These are phyloP conservation scores for Luscinia megarhynchos DNA, from an alignment of 2,797 vertebrate species.

Conservation along the genomic window DNA sequence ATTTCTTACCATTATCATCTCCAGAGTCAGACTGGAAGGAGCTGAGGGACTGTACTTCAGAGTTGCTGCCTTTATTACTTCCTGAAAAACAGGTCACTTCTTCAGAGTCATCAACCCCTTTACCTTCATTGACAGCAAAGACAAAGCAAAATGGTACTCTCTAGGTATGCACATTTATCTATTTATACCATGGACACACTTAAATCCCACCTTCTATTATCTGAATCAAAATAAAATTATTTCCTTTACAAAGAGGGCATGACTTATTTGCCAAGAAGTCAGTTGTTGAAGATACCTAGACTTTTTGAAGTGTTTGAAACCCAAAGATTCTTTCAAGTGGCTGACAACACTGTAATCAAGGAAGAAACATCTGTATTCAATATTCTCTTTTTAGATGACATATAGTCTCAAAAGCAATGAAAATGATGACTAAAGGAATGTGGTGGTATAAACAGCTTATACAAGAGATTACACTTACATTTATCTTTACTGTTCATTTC, in stretches of 20 bases:
- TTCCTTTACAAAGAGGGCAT: conserved; percentile 26
- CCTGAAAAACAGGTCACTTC: conserved; percentile 93
- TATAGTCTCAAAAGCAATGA: conserved; percentile 1
- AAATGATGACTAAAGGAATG: conserved; percentile 59
- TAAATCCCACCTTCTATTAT: not conserved
- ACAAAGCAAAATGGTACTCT: conserved; percentile 66
- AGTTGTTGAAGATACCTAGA: conserved; percentile 48
- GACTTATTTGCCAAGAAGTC: conserved; percentile 26
- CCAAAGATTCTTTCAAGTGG: conserved; percentile 46
- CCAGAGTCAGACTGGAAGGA: conserved; percentile 97
- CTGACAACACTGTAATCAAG: conserved; percentile 34
- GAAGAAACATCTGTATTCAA: conserved; percentile 13
- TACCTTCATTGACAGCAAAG: conserved; percentile 80
- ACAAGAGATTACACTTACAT: conserved; percentile 53
- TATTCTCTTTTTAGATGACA: conserved; percentile 26
- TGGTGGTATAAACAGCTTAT: conserved; percentile 63
- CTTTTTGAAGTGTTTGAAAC: not conserved
- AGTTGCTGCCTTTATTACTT: conserved; percentile 95
- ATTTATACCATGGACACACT: not conserved
- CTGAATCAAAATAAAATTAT: conserved; percentile 37
- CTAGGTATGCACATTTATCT: not conserved
- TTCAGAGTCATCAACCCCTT: conserved; percentile 89
- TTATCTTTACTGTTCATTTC: conserved; percentile 44
- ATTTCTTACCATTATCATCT: conserved; percentile 95
- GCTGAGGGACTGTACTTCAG: conserved; percentile 94